phyloP scores from a whole-genome alignment of 1,140 invertebrate species.

The Brachystomella parvula region DNA sequence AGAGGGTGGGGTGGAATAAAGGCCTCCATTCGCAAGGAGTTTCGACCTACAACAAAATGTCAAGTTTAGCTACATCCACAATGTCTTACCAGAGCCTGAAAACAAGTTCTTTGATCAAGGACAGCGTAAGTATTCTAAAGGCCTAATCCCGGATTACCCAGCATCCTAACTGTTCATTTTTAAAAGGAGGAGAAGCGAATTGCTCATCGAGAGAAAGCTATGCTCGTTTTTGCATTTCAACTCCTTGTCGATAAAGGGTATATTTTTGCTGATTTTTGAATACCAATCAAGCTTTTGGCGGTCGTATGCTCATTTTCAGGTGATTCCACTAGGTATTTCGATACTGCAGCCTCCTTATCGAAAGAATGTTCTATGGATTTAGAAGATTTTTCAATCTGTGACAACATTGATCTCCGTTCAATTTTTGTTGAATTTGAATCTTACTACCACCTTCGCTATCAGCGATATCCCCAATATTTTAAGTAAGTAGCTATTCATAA shows the following conservation, averaged over 20 bases:
- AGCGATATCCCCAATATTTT: constrained; percentile 71
- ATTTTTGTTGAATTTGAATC: constrained; percentile 81
- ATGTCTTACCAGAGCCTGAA: constrained; percentile 22
- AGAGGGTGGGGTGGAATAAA: background rate
- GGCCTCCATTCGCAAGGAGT: background rate
- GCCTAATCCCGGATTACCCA: background rate
- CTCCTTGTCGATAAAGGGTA: constrained; percentile 35
- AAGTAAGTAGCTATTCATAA: constrained; percentile 46
- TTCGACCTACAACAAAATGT: background rate
- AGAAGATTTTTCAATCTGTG: constrained; percentile 67
- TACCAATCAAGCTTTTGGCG: background rate
- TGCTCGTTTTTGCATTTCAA: constrained; percentile 30
- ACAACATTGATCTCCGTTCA: constrained; percentile 80
- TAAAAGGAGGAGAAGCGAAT: constrained; percentile 27
- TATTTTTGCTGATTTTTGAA: background rate
- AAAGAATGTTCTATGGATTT: constrained; percentile 59
- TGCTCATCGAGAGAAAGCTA: constrained; percentile 30
- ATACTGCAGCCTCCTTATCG: constrained; percentile 53
- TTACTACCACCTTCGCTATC: constrained; percentile 75
- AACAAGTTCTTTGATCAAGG: constrained; percentile 28
- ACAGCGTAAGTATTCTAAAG: constrained; percentile 19
- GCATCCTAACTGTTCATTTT: background rate
- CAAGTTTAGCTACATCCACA: constrained; percentile 11
- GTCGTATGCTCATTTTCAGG: background rate
- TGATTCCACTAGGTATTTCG: constrained; percentile 47